Conservation (phyloP, 2,113 vertebrate species). For the Emydocephalus ijimae region DNA sequence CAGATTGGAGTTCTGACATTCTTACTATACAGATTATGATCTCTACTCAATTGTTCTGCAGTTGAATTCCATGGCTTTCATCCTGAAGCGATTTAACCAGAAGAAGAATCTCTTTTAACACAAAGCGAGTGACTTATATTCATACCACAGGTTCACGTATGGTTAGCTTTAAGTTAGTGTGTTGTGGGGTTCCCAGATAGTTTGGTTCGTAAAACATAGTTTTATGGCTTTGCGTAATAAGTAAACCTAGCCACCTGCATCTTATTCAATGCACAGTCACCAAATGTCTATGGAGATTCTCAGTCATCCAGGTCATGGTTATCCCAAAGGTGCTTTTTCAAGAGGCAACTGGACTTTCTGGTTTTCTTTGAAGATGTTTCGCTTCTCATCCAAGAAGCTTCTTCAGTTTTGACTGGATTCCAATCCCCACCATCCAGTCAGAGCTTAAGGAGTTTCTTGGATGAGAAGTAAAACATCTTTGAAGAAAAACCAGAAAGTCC, state of each 20-base stretch:
- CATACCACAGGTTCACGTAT: background rate
- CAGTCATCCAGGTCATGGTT: no score
- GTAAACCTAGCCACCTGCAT: background rate
- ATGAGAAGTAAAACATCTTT: no score
- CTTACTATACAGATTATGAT: background rate
- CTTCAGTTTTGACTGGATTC: no score
- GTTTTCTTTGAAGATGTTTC: no score
- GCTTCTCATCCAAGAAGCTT: no score
- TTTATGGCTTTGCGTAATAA: background rate
- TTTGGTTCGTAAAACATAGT: background rate
- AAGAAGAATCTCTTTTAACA: background rate
- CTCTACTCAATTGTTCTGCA: background rate
- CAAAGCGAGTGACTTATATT: background rate
- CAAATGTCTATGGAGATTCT: background rate
- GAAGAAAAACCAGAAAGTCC: no score
- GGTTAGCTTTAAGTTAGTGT: background rate
- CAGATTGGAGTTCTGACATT: background rate
- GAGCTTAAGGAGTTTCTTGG: no score
- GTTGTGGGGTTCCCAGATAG: background rate
- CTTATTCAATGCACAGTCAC: background rate
- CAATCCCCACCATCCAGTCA: no score
- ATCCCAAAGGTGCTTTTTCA: no score
- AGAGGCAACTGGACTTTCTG: no score
- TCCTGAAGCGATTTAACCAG: background rate
- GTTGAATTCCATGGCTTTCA: background rate